Evolutionary conservation across 2,797 vertebrate species (phyloP).

Genomic region (Valencia hispanica): DNA sequence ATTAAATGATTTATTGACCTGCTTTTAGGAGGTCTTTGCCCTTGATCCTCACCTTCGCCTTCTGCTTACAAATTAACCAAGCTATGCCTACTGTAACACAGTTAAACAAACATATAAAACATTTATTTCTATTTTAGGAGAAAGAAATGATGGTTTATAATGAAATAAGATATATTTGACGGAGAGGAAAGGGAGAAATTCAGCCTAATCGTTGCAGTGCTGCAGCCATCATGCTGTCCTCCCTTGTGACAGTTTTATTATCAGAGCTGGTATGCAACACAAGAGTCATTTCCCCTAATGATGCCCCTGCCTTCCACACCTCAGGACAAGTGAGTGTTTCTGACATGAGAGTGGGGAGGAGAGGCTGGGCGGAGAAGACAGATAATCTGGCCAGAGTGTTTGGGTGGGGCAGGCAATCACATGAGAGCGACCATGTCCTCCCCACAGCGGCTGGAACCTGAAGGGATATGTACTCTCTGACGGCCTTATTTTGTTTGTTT

Average conservation of each 20-base stretch:
- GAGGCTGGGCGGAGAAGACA: background rate
- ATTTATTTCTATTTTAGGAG: background rate
- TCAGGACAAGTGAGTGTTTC: constrained; percentile 80
- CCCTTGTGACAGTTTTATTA: constrained; percentile 76
- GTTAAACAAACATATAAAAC: background rate
- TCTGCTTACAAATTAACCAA: background rate
- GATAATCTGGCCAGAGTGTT: background rate
- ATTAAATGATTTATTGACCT: constrained; percentile 8
- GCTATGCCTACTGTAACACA: background rate
- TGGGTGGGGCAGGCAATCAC: background rate
- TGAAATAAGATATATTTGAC: constrained; percentile 2
- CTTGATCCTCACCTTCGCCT: background rate
- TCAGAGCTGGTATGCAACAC: constrained; percentile 75
- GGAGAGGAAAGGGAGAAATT: constrained; percentile 9
- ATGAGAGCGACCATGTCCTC: background rate
- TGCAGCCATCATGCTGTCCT: constrained; percentile 53
- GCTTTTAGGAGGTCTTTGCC: background rate
- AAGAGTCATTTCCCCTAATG: constrained; percentile 79
- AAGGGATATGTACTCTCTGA: background rate
- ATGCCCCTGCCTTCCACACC: constrained; percentile 73
- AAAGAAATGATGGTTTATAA: constrained; percentile 5
- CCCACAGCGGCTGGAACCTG: background rate
- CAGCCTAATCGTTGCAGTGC: constrained; percentile 32
- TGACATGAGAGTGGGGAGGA: constrained; percentile 58
- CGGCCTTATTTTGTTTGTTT: background rate